phyloP scores from a whole-genome alignment of 2,888 invertebrate species.

The Elmis aenea region DNA sequence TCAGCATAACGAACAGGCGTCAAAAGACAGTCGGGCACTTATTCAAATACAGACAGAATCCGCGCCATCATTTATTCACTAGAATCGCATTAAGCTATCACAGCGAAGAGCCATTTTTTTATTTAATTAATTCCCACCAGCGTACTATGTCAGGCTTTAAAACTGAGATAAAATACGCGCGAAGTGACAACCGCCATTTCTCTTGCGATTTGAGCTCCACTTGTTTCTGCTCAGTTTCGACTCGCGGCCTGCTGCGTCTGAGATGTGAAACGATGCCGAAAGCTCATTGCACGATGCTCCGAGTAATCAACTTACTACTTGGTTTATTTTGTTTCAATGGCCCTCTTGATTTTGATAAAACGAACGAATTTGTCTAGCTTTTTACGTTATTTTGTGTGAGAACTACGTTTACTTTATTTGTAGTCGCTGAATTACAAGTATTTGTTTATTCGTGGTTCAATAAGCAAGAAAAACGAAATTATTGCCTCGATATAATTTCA shows the following conservation, averaged over 20 bases:
- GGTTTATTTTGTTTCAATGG: conserved; percentile 8
- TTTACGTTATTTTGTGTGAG: conserved; percentile 6
- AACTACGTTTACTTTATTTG: background rate
- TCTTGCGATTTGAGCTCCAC: conserved; percentile 36
- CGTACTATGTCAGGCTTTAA: conserved; percentile 45
- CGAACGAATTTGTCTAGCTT: conserved; percentile 22
- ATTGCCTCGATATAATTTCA: too few species aligned
- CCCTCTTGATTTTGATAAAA: conserved; percentile 25
- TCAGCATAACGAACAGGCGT: conserved; percentile 7
- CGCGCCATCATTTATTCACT: conserved; percentile 40
- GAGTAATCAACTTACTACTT: conserved; percentile 5
- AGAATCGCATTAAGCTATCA: conserved; percentile 43
- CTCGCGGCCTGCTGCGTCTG: too few species aligned
- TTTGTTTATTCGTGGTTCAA: background rate
- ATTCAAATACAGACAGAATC: conserved; percentile 38
- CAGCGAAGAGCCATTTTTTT: conserved; percentile 39
- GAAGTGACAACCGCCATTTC: conserved; percentile 43
- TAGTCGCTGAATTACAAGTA: background rate
- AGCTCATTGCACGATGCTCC: conserved; percentile 9
- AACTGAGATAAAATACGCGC: conserved; percentile 42
- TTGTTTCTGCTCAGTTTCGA: conserved; percentile 20
- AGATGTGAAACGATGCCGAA: conserved; percentile 16
- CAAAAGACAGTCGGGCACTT: conserved; percentile 24
- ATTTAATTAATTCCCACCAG: conserved; percentile 46
- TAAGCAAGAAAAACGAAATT: too few species aligned